phyloP scores from a whole-genome alignment of 2,888 invertebrate species.

The Cantharis nigra region DNA sequence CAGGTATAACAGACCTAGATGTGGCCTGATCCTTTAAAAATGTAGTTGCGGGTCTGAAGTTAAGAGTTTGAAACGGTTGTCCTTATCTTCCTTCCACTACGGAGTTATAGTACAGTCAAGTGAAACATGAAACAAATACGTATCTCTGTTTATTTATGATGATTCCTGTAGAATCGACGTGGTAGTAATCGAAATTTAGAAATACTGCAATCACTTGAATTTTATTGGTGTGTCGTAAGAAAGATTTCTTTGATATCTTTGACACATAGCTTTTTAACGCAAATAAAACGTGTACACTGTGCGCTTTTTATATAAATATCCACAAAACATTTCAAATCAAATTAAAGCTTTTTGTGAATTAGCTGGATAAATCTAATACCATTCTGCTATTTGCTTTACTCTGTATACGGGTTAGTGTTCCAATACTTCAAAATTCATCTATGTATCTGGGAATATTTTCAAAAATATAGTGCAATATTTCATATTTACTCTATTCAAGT shows the following conservation, averaged over 20 bases:
- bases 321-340: background rate
- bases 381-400: background rate
- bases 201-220: constrained; percentile 44
- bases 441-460: background rate
- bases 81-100: constrained; percentile 41
- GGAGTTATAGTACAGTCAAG: constrained; percentile 40
- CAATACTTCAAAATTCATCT: background rate
- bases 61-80: constrained; percentile 40
- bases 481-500: background rate
- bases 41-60: constrained; percentile 46
- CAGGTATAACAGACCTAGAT: constrained; percentile 47
- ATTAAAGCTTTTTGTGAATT: background rate
- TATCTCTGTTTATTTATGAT: constrained; percentile 40
- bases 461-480: background rate
- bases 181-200: constrained; percentile 42
- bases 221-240: constrained; percentile 41
- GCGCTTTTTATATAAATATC: constrained; percentile 7
- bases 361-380: background rate
- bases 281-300: constrained; percentile 7
- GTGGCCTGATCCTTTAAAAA: constrained; percentile 52
- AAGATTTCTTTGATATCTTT: constrained; percentile 35
- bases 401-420: background rate
- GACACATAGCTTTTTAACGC: constrained; percentile 23
- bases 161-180: constrained; percentile 35
- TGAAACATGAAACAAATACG: constrained; percentile 34